A percentile compares a stretch with the other conserved stretches of the same genome.
Conservation (phyloP, 2,113 vertebrate species). For the Hypomesus transpacificus region DNA sequence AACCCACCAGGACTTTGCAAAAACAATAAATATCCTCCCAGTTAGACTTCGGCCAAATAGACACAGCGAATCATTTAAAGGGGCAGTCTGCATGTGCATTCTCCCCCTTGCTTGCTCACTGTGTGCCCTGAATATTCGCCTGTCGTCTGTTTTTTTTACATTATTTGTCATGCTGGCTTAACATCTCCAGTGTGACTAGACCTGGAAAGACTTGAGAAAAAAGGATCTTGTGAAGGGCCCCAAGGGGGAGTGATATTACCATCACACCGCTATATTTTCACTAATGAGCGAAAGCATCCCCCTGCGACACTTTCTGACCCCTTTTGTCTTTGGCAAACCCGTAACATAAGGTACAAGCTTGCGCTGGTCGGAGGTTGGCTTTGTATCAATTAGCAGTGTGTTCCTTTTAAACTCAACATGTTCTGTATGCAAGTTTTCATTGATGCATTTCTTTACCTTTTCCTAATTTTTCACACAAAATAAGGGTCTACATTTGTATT, state of each 20-base stretch:
- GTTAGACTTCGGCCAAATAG: slow-evolving; percentile 31
- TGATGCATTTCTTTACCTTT: too few relatives aligned
- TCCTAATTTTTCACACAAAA: too few relatives aligned
- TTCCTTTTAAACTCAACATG: too few relatives aligned
- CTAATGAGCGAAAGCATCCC: slow-evolving; percentile 44
- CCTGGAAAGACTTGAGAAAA: slow-evolving; percentile 41
- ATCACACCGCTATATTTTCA: slow-evolving; percentile 42
- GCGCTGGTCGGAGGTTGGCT: too few relatives aligned
- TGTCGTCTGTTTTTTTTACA: slow-evolving; percentile 47
- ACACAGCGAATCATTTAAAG: slow-evolving; percentile 27
- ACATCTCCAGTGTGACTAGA: slow-evolving; percentile 44
- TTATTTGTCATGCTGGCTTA: slow-evolving; percentile 66
- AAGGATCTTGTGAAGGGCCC: slow-evolving; percentile 13
- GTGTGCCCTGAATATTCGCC: slow-evolving; percentile 37
- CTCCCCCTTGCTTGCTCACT: slow-evolving; percentile 19
- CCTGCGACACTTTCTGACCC: slow-evolving; percentile 25
- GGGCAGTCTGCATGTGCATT: slow-evolving; percentile 25
- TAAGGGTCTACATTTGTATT: too few relatives aligned
- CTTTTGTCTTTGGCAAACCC: not conserved
- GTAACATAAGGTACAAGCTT: not conserved
- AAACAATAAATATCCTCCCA: slow-evolving; percentile 48
- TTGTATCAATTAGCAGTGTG: too few relatives aligned
- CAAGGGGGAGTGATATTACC: slow-evolving; percentile 34
- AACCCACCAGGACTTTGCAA: slow-evolving; percentile 43
- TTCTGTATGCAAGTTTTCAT: too few relatives aligned